Evolutionary conservation across 2,888 invertebrate genomes (phyloP), one percentile per base, ranked within the genome.

Genomic region (Pseudococcus longispinus): DNA sequence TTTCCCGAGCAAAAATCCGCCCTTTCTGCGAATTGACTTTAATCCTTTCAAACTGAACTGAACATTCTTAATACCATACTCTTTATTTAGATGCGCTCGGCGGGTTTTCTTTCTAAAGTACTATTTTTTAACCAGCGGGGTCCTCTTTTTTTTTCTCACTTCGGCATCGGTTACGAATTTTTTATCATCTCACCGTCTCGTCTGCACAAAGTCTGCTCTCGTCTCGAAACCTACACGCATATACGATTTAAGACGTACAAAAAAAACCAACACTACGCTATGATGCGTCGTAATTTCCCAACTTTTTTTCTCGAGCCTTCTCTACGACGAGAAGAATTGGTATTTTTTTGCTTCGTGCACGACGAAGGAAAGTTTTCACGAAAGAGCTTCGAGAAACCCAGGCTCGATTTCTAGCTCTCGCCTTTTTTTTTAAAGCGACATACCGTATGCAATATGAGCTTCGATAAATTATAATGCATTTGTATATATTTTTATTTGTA

Each of bases 11-110:
- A 29, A 70, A 60, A 70, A 70, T 70, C 77, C 77, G n/a, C 42
- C 77, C 77, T 80, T 80, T 42, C 42, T 80, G 15, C 77, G 77
- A 80, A 80, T 80, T 80, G 77, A 80, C 77, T 80, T 80, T 70
- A 42, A 42, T 42, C 37, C 77, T 80, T 80, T 80, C 77, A 42
- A 80, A 80, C 77, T 42, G 77, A 80, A 80, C 77, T 42, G 77
- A 80, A 80, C n/a, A 80, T 37, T 80, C 77, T 80, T 80, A 80
- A 80, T 80, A 42, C 20, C 42, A 80, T 80, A 37, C 37, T 80
- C 42, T 80, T 42, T 42, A 80, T 42, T 80, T 80, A 42, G 77
- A 80, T 42, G 42, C 42, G 42, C 77, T 80, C 77, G 77, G 42
- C 42, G 42, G 77, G 77, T 42, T 29, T 80, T 80, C 77, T 42